phyloP scores from a whole-genome alignment of 1,140 invertebrate species.

The Drosophila albomicans region DNA sequence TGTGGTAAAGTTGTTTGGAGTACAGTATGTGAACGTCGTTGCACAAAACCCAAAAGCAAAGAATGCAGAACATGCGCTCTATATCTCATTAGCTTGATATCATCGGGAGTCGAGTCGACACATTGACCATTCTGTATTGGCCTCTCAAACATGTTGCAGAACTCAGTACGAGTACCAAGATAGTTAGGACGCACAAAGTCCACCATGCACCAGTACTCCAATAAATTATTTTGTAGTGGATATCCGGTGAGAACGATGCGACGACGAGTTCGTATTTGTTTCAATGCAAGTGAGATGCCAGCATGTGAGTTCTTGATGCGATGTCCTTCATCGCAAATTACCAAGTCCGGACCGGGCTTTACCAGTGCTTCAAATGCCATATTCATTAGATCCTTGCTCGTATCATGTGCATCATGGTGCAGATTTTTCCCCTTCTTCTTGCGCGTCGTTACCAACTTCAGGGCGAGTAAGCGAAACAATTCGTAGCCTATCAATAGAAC shows the following conservation, averaged over 20 bases:
- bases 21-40: constrained; percentile 95
- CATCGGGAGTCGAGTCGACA: constrained; percentile 95
- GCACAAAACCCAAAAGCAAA: constrained; percentile 95
- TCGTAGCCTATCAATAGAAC: constrained; percentile 99
- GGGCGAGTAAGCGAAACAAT: constrained; percentile 94
- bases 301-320: constrained; percentile 98
- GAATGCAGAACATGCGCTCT: constrained; percentile 96
- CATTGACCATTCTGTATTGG: constrained; percentile 98
- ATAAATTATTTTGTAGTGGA: constrained; percentile 97
- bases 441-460: constrained; percentile 88
- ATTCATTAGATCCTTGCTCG: constrained; percentile 94
- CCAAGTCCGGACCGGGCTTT: constrained; percentile 96
- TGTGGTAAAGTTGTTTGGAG: constrained; percentile 93
- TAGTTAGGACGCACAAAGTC: constrained; percentile 98
- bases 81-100: constrained; percentile 95
- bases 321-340: constrained; percentile 98
- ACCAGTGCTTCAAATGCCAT: constrained; percentile 94
- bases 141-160: constrained; percentile 97
- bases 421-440: constrained; percentile 80
- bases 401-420: constrained; percentile 88
- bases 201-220: constrained; percentile 99
- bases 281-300: constrained; percentile 95
- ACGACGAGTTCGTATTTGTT: constrained; percentile 95
- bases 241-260: constrained; percentile 97
- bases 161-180: constrained; percentile 96